Conservation (phyloP, 2,113 vertebrate genomes). For the rat (Rattus norvegicus) region GRCr8 NC_086035.1:5406001-5406500, state of each 20-base stretch:
- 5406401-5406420: neutral
- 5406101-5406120: conserved; percentile 55
- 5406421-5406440: neutral
- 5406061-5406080: neutral
- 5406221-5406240: neutral
- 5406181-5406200: conserved; percentile 50
- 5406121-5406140: conserved; percentile 37
- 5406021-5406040: conserved; percentile 30
- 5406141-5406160: conserved; percentile 33
- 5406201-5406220: conserved; percentile 1
- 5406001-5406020: conserved; percentile 47
- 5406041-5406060: neutral
- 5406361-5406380: neutral
- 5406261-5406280: neutral
- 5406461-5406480: neutral
- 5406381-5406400: neutral
- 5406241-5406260: conserved; percentile 1
- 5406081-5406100: conserved; percentile 52
- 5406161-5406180: conserved; percentile 35
- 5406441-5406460: neutral
- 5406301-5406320: neutral
- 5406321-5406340: neutral
- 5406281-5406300: neutral
- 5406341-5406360: neutral
- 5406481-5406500: neutral